Base-by-base conservation (phyloP, 2,797 vertebrate species). In the Rousettus madagascariensis region DNA sequence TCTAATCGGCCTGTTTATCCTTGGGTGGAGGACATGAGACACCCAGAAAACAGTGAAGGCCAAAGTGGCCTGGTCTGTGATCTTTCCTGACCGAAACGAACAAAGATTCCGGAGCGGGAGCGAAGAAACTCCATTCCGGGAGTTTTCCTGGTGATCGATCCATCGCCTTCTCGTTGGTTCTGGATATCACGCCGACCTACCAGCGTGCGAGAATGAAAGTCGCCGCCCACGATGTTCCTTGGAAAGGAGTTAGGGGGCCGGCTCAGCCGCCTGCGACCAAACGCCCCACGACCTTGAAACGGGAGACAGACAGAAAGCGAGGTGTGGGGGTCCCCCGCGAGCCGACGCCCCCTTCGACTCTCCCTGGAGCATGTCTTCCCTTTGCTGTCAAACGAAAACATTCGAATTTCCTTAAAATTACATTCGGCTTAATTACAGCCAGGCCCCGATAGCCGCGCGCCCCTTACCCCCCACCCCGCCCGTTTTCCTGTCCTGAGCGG, bases 351-450 rank as follows among this genome's bases (percentile, higher is more conserved):
- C 98, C 97, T 98, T 97, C 94, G 97, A 96, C 78, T 97, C 97
- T 97, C 97, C 88, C 95, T 95, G 71, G 97, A 98, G 97, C 95
- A 95, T 98, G 96, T 98, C 98, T 98, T 98, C 98, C 98, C 98
- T 98, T 98, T 97, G 97, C 98, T 97, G 97, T 97, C 97, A 98
- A 97, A 98, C 97, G 98, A 98, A 98, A 98, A 98, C 98, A 99
- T 98, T 98, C 98, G 98, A 98, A 98, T 98, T 98, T 98, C 98
- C 98, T 98, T 98, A 98, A 98, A 98, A 98, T 98, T 98, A 97
- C 97, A 98, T 98, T 98, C 98, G 96, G 94, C 96, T 98, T 98
- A 98, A 98, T 98, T 98, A 98, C 92, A 96, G 97, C 96, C 90
- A 80, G 97, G 98, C 98, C 98, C 97, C 96, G 97, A 98, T 98